Conservation (phyloP, 2,888 invertebrate species). For the Stenurella melanura region DNA sequence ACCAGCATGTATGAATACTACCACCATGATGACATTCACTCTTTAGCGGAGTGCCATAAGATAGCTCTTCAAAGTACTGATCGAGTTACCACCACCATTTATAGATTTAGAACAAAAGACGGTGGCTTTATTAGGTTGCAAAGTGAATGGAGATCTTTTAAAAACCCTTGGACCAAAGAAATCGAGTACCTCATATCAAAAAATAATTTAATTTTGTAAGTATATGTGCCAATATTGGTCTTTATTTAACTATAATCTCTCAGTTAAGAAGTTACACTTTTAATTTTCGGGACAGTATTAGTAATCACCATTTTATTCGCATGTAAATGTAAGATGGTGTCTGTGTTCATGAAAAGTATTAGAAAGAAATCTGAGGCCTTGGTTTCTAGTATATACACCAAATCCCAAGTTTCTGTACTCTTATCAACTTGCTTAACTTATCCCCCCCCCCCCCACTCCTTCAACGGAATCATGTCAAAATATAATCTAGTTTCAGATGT, state of each 20-base stretch:
- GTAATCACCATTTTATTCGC: too few species aligned
- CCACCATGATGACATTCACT: constrained; percentile 86
- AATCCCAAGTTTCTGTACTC: too few species aligned
- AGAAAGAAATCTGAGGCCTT: too few species aligned
- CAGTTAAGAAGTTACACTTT: too few species aligned
- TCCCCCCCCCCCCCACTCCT: too few species aligned
- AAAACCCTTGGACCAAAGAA: constrained; percentile 97
- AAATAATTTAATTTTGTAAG: constrained; percentile 85
- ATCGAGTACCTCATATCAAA: constrained; percentile 93
- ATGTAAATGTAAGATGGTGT: too few species aligned
- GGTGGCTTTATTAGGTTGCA: constrained; percentile 83
- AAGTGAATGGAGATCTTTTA: constrained; percentile 92
- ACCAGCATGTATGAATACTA: constrained; percentile 96
- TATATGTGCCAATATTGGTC: constrained; percentile 25
- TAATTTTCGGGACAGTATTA: too few species aligned
- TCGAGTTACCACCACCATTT: constrained; percentile 81
- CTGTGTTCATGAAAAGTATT: too few species aligned
- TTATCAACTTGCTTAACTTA: too few species aligned
- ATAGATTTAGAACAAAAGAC: constrained; percentile 87
- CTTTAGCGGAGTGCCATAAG: constrained; percentile 89
- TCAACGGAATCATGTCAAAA: too few species aligned
- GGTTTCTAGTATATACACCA: too few species aligned
- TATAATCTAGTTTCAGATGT: too few species aligned
- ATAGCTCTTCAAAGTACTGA: constrained; percentile 81
- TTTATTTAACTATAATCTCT: not conserved